Evolutionary conservation across 2,113 vertebrate genomes (phyloP), one percentile per base, ranked within the genome.

Genomic region (Pagrus major): DNA sequence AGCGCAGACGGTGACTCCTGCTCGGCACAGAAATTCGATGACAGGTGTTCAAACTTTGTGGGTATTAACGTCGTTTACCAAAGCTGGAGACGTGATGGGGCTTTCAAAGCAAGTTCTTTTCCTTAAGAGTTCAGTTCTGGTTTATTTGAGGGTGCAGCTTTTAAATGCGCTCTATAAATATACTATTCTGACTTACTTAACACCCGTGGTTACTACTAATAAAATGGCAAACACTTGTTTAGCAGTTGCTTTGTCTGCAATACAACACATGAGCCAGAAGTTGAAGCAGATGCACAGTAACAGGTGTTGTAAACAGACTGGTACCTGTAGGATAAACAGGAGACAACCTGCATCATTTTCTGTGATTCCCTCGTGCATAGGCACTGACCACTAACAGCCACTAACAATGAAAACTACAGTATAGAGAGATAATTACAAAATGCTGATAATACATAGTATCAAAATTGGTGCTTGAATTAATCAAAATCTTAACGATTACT

Each of bases 31-130:
- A 83, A 76, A 52, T 51, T 5, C 20, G 11, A 3, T 60, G 68
- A 79, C 63, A 74, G 58, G 33, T 86, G 61, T 58, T 70, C 16
- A 16, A n/a, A 1, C 80, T 71, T 56, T 71, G 23, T 63, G n/a
- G 39, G 58, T 44, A 14, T 54, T 67, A 52, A 58, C 6, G 20
- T 18, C 3, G 2, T 65, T 63, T 39, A 33, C 56, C 14, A 37
- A 46, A 66, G 29, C 35, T 64, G 1, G 61, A 63, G 12, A 70
- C 35, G 11, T 51, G 15, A 51, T 5, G 1, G 6, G 2, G 6
- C 6, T 47, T 61, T 71, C 9, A 49, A 59, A 58, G 39, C n/a
- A 41, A 42, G 16, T 21, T 41, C 9, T n/a, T 9, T 65, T 49
- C 35, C 0, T 15, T 27, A 52, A 66, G 14, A 25, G 6, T 52